phyloP scores from a whole-genome alignment of 2,888 invertebrate genomes.

The Salpingus planirostris region DNA sequence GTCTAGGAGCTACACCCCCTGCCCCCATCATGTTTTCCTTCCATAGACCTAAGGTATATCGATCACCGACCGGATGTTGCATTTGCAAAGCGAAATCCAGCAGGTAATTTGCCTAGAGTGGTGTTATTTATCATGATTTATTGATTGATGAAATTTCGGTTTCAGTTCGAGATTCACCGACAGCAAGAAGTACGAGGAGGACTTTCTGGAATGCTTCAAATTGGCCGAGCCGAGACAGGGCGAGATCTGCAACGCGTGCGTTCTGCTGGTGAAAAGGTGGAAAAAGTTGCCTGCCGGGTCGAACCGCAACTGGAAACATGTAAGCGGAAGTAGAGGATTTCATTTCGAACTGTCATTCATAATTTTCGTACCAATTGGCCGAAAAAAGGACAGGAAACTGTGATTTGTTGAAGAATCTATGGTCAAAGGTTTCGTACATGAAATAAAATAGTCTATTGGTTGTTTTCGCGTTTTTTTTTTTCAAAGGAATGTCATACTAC shows the following conservation, averaged over 20 bases:
- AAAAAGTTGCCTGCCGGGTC: constrained; percentile 66
- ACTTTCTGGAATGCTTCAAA: constrained; percentile 72
- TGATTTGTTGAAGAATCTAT: too few relatives aligned
- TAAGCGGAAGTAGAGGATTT: too few relatives aligned
- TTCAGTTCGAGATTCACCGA: constrained; percentile 73
- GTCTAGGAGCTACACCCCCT: constrained; percentile 22
- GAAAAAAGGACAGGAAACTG: too few relatives aligned
- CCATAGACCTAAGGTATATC: constrained; percentile 78
- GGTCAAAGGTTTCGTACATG: too few relatives aligned
- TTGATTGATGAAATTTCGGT: constrained; percentile 19
- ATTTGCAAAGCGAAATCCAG: constrained; percentile 82
- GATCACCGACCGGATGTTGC: constrained; percentile 74
- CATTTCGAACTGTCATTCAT: too few relatives aligned
- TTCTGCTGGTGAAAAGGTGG: constrained; percentile 72
- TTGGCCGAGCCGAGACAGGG: constrained; percentile 64
- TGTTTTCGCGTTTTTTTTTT: too few relatives aligned
- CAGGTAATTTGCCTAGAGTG: constrained; percentile 44
- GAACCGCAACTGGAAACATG: constrained; percentile 69
- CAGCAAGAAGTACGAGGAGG: constrained; percentile 73
- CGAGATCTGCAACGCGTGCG: constrained; percentile 82
- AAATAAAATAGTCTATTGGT: too few relatives aligned
- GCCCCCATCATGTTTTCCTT: constrained; percentile 66
- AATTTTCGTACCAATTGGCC: too few relatives aligned
- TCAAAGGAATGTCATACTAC: too few relatives aligned
- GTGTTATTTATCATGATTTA: constrained; percentile 1